Evolutionary conservation across 53 echinoderm and acorn worm species (phyloP), one percentile per base, ranked within the genome.

Genomic region (Glandiceps talaboti): DNA sequence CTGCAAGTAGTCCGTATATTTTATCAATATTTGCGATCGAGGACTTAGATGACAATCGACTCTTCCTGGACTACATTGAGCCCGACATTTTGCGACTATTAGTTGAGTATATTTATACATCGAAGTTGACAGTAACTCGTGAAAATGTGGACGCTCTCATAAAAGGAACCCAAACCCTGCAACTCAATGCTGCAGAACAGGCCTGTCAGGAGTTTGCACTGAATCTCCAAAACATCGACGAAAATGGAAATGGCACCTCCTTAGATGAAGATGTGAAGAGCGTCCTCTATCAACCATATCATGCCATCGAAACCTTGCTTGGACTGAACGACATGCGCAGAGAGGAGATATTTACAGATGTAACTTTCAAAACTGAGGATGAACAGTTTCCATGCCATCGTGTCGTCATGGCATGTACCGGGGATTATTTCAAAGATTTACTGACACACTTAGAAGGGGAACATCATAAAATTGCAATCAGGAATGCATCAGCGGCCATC

Each of bases 321-420:
- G 99, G 99, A 32, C 77, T 99, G 32, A 99, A 99, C 73, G 92
- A 99, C 82, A 90, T 90, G 80, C 85, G 91, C 45, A 84, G 87
- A 74, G 99, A 99, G 33, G 82, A 83, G 30, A 99, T 89, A 78
- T 94, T 99, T 87, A 84, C 93, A 27, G 99, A 94, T 77, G 86
- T 91, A 1, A 88, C 73, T 28, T 82, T 99, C 20, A 83, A 82
- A 64, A 91, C 84, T 25, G 91, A 80, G 26, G 88, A 86, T 31
- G 86, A 92, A 79, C 88, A 91, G 74, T 77, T 94, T 27, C 86
- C 86, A 25, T 94, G 93, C 29, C 93, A 99, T 82, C 86, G 82
- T 31, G 89, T 94, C 86, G 99, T 99, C 84, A 79, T 99, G 82
- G 99, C 99, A 81, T 93, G 93, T 29, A 90, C 93, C 31, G 93